Base-by-base conservation (phyloP, 1,140 invertebrate species). In the Hylaeus volcanicus region DNA sequence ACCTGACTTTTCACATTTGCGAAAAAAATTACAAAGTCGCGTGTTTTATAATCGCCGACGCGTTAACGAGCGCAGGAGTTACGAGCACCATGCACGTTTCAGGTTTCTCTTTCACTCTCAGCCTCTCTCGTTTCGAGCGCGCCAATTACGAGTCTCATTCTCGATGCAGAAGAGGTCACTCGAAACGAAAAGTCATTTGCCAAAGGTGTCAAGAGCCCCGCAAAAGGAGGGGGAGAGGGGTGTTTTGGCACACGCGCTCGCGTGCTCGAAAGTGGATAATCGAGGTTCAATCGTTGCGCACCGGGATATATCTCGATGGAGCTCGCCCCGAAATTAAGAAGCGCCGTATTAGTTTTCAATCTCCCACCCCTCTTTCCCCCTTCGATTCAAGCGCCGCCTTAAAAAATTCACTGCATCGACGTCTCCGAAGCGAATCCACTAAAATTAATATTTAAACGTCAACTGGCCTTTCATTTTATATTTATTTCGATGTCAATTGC, bases 121-220 rank as follows among this genome's bases (percentile, higher is more conserved):
- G 9, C 9, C 51, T 51, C 51, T 11, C 9, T 9, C 8, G 51
- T 51, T 56, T 70, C 48, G 14, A 55, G 5, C 8, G 6, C 41
- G n/a, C 26, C 15, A 69, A 53, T 51, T 12, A 48, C 55, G 61
- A 76, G 39, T 9, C 11, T 45, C 43, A 45, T 56, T 68, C 14
- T 51, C 26, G 56, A 53, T 4, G 26, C 8, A 39, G 37, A 63
- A 63, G 8, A 39, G 43, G n/a, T 56, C 45, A 9, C 45, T 81
- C 6, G 56, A 82, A 79, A 69, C 39, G 83, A 53, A 79, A 70
- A 82, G 81, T 84, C 81, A 83, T 79, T 84, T 74, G 56, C 64
- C 63, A 58, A 43, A 74, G 55, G 53, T 77, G 41, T 39, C 48
- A 45, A 84, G 73, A 66, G 56, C 65, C 74, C 48, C 72, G 45